Evolutionary conservation across 2,888 invertebrate species (phyloP).

Genomic region (Ormyrus thymus): DNA sequence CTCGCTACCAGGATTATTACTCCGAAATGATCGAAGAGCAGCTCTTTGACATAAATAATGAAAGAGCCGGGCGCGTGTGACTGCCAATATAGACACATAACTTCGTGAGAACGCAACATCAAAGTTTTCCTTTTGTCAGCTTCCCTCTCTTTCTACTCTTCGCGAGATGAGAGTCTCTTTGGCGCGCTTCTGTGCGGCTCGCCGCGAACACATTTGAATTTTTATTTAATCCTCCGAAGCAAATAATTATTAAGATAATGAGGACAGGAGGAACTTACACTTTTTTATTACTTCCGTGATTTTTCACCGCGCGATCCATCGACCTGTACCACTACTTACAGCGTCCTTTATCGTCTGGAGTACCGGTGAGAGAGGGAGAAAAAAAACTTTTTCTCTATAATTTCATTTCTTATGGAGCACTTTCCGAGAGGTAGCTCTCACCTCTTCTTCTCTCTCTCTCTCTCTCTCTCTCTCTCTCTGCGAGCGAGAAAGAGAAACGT

Average conservation of each 20-base stretch:
- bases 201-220: slow-evolving; percentile 69
- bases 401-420: slow-evolving; percentile 40
- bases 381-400: slow-evolving; percentile 29
- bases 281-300: neutral
- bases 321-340: slow-evolving; percentile 32
- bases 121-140: slow-evolving; percentile 65
- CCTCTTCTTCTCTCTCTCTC: slow-evolving; percentile 10
- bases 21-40: slow-evolving; percentile 3
- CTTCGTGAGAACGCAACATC: slow-evolving; percentile 70
- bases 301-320: slow-evolving; percentile 23
- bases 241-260: slow-evolving; percentile 72
- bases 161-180: slow-evolving; percentile 16
- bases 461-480: slow-evolving; percentile 2
- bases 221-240: slow-evolving; percentile 69
- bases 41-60: slow-evolving; percentile 17
- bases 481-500: neutral
- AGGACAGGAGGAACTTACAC: slow-evolving; percentile 49
- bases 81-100: slow-evolving; percentile 33
- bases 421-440: slow-evolving; percentile 17
- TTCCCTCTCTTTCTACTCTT: slow-evolving; percentile 33
- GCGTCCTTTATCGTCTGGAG: slow-evolving; percentile 30
- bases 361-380: neutral
- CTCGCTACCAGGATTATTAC: slow-evolving; percentile 14
- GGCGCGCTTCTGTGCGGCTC: neutral
- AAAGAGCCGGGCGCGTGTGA: neutral